A percentile compares a stretch with the other conserved stretches of the same genome.
These are phyloP conservation scores for Falcaria lacertinaria DNA, from an alignment of 2,888 invertebrate genomes.

Conservation along the genomic window DNA sequence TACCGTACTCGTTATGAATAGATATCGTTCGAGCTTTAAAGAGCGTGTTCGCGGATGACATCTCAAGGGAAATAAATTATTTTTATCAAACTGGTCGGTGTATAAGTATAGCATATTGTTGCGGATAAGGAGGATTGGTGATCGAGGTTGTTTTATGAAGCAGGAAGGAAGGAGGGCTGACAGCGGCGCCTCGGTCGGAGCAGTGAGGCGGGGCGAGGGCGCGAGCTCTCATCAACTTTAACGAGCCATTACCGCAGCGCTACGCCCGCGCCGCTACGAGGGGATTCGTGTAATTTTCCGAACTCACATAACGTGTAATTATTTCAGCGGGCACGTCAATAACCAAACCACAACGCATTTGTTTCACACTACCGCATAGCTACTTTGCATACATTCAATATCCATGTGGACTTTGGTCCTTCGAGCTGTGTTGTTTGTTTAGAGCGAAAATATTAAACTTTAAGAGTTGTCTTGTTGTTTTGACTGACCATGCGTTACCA, in stretches of 20 bases:
- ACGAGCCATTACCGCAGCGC: constrained; percentile 75
- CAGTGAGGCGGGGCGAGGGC: constrained; percentile 37
- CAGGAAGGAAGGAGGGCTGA: constrained; percentile 41
- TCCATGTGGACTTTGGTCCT: neutral
- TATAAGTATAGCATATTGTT: constrained; percentile 4
- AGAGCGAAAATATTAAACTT: neutral
- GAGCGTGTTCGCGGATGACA: constrained; percentile 3
- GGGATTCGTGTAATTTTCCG: constrained; percentile 68
- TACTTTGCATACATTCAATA: constrained; percentile 16
- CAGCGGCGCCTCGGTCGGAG: constrained; percentile 32
- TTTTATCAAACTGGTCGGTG: neutral
- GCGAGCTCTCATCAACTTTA: constrained; percentile 74
- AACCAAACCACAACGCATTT: constrained; percentile 62
- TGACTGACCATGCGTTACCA: neutral
- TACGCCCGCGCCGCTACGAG: constrained; percentile 38
- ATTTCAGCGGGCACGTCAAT: constrained; percentile 70
- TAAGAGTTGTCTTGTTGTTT: neutral
- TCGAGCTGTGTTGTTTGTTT: neutral
- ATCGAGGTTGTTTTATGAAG: constrained; percentile 34
- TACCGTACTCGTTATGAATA: constrained; percentile 11
- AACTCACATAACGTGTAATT: constrained; percentile 72
- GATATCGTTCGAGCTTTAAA: neutral
- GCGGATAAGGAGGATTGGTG: constrained; percentile 3
- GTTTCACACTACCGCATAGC: no score
- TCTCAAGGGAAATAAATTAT: neutral